phyloP scores from a whole-genome alignment of 2,797 vertebrate species.

The Premnoplex brunnescens region DNA sequence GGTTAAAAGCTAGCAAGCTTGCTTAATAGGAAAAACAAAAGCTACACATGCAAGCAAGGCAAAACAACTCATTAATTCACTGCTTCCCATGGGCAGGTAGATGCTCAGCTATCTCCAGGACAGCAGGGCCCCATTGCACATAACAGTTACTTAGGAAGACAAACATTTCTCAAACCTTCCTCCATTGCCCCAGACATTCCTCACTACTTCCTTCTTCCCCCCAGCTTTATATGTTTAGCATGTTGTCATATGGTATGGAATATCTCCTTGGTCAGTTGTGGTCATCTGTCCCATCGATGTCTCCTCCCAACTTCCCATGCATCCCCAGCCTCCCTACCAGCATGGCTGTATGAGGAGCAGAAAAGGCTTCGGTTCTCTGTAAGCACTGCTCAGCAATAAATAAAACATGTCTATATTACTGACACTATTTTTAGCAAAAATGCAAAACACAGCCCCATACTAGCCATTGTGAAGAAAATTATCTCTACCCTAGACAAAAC shows the following conservation, averaged over 20 bases:
- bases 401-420: not conserved
- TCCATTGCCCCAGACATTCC: not conserved
- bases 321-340: not conserved
- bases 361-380: not conserved
- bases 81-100: not conserved
- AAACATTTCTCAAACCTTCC: not conserved
- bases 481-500: not conserved
- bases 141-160: too few relatives aligned
- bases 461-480: not conserved
- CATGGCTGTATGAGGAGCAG: not conserved
- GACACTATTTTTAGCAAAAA: not conserved
- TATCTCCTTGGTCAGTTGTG: not conserved
- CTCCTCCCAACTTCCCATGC: not conserved
- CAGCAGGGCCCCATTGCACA: not conserved
- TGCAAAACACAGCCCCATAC: not conserved
- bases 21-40: not conserved
- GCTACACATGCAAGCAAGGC: accelerated
- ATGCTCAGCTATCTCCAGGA: not conserved
- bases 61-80: not conserved
- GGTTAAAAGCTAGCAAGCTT: not conserved
- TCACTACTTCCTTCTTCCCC: not conserved
- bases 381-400: not conserved
- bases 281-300: not conserved
- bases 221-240: not conserved
- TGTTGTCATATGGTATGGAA: not conserved